Conservation (phyloP, 1,140 invertebrate genomes). For the Pseudomyrmex concolor region DNA sequence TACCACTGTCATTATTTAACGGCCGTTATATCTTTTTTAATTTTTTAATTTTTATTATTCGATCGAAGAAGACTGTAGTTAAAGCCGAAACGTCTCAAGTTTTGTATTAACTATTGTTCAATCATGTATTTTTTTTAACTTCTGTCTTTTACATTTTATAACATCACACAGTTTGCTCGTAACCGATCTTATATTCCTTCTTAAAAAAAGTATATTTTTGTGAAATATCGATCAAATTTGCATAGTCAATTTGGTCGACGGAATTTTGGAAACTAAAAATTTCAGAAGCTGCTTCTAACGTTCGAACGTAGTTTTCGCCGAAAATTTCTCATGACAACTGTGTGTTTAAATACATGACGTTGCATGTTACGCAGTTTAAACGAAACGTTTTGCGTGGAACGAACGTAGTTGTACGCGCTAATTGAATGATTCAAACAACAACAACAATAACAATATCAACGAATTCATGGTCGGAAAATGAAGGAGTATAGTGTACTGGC, state of each 20-base stretch:
- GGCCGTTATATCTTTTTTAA: too few relatives aligned
- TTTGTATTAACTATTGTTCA: too few relatives aligned
- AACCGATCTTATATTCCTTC: too few relatives aligned
- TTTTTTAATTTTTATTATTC: too few relatives aligned
- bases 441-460: not conserved
- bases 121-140: too few relatives aligned
- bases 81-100: too few relatives aligned
- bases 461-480: conserved; percentile 35
- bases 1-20: too few relatives aligned
- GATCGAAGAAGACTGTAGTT: too few relatives aligned
- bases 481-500: conserved; percentile 88
- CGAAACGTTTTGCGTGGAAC: not conserved
- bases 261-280: not conserved
- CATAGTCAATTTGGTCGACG: not conserved
- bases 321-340: not conserved
- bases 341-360: not conserved
- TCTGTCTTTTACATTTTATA: too few relatives aligned
- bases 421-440: not conserved
- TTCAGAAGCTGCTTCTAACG: not conserved
- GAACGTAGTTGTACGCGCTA: not conserved
- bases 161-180: too few relatives aligned
- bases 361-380: not conserved
- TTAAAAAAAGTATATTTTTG: not conserved
- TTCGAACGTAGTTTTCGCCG: not conserved
- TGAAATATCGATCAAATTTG: not conserved